Base-by-base conservation (phyloP, 2,888 invertebrate genomes). In the Diloba caeruleocephala region DNA sequence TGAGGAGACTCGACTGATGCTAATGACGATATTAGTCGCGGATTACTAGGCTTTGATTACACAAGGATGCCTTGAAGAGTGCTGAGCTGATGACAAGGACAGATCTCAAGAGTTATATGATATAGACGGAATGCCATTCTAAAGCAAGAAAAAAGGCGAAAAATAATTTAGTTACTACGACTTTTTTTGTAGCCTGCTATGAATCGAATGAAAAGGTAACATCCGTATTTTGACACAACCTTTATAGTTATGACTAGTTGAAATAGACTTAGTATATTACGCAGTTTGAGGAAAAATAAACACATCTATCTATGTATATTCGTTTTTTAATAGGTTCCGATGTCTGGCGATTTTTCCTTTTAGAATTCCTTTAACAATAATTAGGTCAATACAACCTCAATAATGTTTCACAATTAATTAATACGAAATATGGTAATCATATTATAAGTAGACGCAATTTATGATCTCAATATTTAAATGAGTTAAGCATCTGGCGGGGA, bases 11-110 rank as follows among this genome's bases (percentile, higher is more conserved):
- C 15, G 51, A 48, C 26, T 57, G 37, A 48, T 60, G 50, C 54
- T 73, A 73, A 70, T 70, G 54, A 46, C 70, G 73, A 70, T 73
- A 70, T 73, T 70, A 65, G 74, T 61, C 54, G 36, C 37, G 45
- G 36, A 42, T 58, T 39, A 44, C 38, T 59, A 23, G 48, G 19
- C 38, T 58, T 56, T 53, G 55, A 57, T 67, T 62, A 52, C 39
- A 13, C 25, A 39, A n/a, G 57, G 46, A 49, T 26, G 41, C 68
- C 63, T 69, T 72, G 69, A 21, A 7, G 28, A 43, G 34, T 3
- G 29, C 58, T 46, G 49, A 36, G 44, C 68, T 61, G 39, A 13
- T 50, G 50, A 45, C 55, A 61, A 64, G 63, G 64, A 64, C 63
- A 32, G 5, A n/a, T 13, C 3, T 13, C 13, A 1, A 48, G 60